These are phyloP conservation scores for Grus americana DNA, from an alignment of 2,113 vertebrate species.

Conservation along the genomic window DNA sequence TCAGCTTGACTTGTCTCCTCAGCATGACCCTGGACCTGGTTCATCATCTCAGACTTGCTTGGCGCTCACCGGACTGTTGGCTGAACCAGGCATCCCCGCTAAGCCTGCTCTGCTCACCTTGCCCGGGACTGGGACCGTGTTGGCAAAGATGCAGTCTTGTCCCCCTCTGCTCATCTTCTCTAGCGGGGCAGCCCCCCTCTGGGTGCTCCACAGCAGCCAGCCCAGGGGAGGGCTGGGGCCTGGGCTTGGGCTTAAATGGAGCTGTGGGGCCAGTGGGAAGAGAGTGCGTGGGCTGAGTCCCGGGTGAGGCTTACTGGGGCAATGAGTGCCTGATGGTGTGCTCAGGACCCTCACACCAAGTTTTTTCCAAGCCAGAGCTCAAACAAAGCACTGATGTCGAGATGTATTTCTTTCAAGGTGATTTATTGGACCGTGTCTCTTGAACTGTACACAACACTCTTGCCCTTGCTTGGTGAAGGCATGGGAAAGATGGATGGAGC, in stretches of 20 bases:
- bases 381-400: not conserved
- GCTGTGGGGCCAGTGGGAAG: not conserved
- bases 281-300: not conserved
- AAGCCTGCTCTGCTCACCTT: not conserved
- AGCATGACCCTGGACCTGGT: too few relatives aligned
- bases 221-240: not conserved
- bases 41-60: not conserved
- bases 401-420: not conserved
- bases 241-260: not conserved
- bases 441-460: not conserved
- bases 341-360: not conserved
- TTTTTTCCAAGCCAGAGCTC: not conserved
- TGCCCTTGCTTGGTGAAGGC: not conserved
- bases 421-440: not conserved
- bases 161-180: too few relatives aligned
- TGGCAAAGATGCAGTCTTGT: not conserved
- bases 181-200: too few relatives aligned
- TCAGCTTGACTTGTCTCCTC: not conserved
- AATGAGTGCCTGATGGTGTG: not conserved
- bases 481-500: not conserved
- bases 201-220: not conserved
- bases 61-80: too few relatives aligned
- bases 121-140: not conserved
- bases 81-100: too few relatives aligned
- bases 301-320: not conserved